A percentile compares a stretch with the other conserved stretches of the same genome.
Conservation (phyloP, 2,888 invertebrate species). For the Steromphala cineraria region DNA sequence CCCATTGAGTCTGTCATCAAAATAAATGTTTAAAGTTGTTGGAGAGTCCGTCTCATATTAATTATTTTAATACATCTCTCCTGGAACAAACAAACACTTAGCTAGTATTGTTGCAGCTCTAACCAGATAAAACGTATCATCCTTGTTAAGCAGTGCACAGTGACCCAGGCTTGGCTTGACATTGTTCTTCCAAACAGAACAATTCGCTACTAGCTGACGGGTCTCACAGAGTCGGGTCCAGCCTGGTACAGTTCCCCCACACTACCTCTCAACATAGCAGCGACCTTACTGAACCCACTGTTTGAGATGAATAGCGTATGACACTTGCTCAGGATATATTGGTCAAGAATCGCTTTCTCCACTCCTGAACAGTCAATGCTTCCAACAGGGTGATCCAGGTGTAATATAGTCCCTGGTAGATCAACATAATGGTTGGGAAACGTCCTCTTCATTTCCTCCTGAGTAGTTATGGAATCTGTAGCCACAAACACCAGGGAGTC, state of each 20-base stretch:
- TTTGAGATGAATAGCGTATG: neutral
- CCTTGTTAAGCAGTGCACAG: no score
- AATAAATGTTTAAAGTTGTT: no score
- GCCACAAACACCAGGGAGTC: neutral
- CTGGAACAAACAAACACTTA: no score
- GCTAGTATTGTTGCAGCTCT: no score
- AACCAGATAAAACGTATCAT: no score
- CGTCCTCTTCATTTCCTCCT: neutral
- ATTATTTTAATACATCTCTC: no score
- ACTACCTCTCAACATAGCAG: neutral
- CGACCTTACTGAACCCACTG: neutral
- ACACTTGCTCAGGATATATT: neutral
- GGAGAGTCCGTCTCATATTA: no score
- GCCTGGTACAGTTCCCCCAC: neutral
- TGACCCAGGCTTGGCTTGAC: no score
- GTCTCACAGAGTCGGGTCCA: no score
- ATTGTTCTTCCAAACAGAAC: no score
- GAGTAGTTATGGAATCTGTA: neutral
- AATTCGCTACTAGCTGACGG: no score
- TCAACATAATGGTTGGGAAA: neutral
- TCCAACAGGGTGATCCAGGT: neutral
- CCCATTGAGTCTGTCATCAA: no score
- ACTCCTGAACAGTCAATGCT: neutral
- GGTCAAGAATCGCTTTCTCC: neutral
- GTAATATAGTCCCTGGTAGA: neutral